Evolutionary conservation across 2,797 vertebrate genomes (phyloP).

Genomic region (Spatula clypeata): DNA sequence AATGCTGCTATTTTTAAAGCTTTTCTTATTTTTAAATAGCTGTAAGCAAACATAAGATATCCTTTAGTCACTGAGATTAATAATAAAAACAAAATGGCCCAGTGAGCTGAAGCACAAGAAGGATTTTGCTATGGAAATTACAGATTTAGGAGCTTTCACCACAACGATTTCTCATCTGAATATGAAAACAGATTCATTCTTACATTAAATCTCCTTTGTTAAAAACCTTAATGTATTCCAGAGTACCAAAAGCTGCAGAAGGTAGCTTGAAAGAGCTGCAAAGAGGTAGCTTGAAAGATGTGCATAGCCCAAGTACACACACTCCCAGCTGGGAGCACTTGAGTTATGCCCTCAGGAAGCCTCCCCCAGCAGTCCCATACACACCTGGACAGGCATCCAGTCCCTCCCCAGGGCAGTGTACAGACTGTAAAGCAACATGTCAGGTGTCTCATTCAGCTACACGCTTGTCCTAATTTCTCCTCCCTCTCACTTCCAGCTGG

Average conservation of each 20-base stretch:
- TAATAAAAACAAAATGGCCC: background rate
- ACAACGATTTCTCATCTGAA: background rate
- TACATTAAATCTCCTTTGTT: background rate
- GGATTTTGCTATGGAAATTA: constrained; percentile 9
- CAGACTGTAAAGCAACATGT: too few relatives aligned
- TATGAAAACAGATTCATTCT: background rate
- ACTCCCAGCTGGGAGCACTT: background rate
- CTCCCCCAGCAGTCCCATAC: background rate
- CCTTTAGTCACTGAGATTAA: background rate
- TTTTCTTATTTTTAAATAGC: constrained; percentile 19
- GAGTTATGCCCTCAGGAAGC: rapidly evolving
- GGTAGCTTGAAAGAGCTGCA: background rate
- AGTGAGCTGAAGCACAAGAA: constrained; percentile 17
- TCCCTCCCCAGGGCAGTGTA: background rate
- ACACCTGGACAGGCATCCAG: background rate
- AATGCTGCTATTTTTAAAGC: background rate
- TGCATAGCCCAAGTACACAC: background rate
- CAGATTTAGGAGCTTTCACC: constrained; percentile 16
- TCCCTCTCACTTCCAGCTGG: background rate
- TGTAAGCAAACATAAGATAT: background rate
- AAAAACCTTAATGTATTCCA: background rate
- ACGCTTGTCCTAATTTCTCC: background rate
- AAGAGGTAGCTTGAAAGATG: too few relatives aligned
- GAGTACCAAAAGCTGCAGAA: background rate
- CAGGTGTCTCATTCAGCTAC: background rate